Evolutionary conservation across 2,888 invertebrate species (phyloP).

Genomic region (Drosophila putrida): DNA sequence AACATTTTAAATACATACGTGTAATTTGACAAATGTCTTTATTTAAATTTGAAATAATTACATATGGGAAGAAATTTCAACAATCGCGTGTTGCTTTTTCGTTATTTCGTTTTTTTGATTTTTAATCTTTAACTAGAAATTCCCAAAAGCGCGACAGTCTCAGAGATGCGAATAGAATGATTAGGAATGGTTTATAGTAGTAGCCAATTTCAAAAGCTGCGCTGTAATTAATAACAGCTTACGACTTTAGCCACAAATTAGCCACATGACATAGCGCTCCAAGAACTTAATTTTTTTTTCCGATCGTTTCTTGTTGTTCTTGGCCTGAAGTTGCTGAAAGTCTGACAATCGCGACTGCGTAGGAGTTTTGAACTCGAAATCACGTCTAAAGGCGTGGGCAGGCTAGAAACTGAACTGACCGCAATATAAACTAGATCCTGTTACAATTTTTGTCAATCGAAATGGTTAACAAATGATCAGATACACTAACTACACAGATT

Average conservation of each 20-base stretch:
- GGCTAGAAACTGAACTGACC: constrained; percentile 25
- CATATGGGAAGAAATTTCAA: constrained; percentile 53
- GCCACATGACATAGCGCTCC: constrained; percentile 59
- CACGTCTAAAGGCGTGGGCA: constrained; percentile 34
- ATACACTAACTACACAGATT: background rate
- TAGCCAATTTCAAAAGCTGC: constrained; percentile 47
- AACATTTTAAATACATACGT: constrained; percentile 16
- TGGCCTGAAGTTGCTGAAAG: constrained; percentile 38
- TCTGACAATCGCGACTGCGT: constrained; percentile 26
- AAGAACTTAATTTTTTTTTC: constrained; percentile 40
- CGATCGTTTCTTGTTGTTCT: constrained; percentile 27
- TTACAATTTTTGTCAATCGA: constrained; percentile 44
- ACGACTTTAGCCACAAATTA: constrained; percentile 66
- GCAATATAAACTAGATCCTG: constrained; percentile 48
- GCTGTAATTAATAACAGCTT: constrained; percentile 73
- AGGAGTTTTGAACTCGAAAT: constrained; percentile 43
- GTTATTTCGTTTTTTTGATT: constrained; percentile 9
- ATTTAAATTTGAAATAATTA: constrained; percentile 59
- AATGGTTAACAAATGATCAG: background rate
- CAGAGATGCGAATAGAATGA: constrained; percentile 56
- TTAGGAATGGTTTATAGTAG: constrained; percentile 57
- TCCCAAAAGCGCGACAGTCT: constrained; percentile 48
- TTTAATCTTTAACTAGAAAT: constrained; percentile 35
- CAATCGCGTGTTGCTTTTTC: constrained; percentile 55
- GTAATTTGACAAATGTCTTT: constrained; percentile 47